Conservation (phyloP, 2,113 vertebrate species). For the Solea senegalensis region DNA sequence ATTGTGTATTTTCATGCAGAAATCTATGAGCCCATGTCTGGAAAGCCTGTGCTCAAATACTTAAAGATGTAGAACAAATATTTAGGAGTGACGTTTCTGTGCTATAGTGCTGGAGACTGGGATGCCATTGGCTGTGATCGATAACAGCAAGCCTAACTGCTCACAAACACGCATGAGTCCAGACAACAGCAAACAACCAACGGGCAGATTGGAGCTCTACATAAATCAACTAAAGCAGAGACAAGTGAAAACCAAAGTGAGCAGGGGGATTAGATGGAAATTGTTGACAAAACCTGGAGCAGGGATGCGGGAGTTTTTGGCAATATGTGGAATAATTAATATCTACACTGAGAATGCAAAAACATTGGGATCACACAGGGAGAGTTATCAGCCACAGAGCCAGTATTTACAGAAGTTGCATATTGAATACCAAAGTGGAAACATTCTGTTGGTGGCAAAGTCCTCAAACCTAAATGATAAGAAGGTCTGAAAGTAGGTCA, state of each 20-base stretch:
- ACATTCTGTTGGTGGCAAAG: conserved; percentile 1
- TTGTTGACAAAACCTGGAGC: conserved; percentile 2
- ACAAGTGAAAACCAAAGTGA: conserved; percentile 30
- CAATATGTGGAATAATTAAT: background rate
- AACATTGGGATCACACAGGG: background rate
- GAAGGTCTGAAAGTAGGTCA: conserved; percentile 30
- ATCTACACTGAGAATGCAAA: background rate
- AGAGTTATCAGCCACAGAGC: background rate
- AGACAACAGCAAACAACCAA: conserved; percentile 40
- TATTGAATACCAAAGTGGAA: conserved; percentile 30
- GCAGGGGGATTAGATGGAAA: conserved; percentile 29
- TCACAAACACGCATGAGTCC: conserved; percentile 51
- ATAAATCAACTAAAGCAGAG: conserved; percentile 26
- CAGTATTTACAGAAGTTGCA: background rate
- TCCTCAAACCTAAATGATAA: conserved; percentile 12
- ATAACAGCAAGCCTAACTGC: conserved; percentile 39
- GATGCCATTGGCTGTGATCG: conserved; percentile 52
- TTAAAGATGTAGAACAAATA: too few species aligned
- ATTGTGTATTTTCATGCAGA: too few species aligned
- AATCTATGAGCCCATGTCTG: too few species aligned
- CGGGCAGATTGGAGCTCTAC: conserved; percentile 18
- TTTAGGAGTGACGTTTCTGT: too few species aligned
- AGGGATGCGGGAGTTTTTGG: conserved; percentile 1
- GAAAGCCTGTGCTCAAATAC: too few species aligned
- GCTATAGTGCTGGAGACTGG: background rate